Conservation (phyloP, 2,113 vertebrate genomes). For the Benthochromis sp. region DNA sequence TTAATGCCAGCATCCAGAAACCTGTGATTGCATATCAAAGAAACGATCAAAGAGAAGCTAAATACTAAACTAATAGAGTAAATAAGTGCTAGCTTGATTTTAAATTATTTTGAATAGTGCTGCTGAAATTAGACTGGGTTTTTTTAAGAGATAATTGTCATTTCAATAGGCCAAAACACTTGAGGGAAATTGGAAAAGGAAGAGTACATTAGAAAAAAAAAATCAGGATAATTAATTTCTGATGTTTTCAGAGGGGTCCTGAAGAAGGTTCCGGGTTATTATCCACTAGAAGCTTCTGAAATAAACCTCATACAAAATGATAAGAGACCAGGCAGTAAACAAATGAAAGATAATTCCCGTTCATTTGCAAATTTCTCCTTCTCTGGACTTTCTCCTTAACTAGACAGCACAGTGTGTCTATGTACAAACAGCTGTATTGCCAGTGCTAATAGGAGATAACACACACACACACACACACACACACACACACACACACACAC, state of each 20-base stretch:
- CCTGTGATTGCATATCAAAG: not conserved
- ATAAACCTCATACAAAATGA: not conserved
- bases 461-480: not conserved
- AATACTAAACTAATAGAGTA: not conserved
- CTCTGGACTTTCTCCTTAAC: not conserved
- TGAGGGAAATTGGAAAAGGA: not conserved
- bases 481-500: not conserved
- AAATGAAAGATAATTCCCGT: not conserved
- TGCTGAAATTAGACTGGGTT: not conserved
- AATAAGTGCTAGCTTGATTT: not conserved
- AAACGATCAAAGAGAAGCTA: not conserved
- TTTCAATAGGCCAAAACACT: not conserved
- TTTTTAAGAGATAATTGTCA: not conserved
- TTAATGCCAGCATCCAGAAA: not conserved
- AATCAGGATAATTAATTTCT: not conserved
- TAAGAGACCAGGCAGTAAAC: not conserved
- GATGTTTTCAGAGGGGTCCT: not conserved
- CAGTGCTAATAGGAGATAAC: not conserved
- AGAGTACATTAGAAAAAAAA: not conserved
- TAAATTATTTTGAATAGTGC: not conserved
- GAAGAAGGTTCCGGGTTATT: not conserved
- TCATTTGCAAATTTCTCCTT: not conserved
- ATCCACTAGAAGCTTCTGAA: not conserved
- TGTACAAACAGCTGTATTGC: not conserved
- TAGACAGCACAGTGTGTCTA: not conserved